A percentile compares a stretch with the other conserved stretches of the same genome.
These are phyloP conservation scores for Bombycilla garrulus DNA, from an alignment of 2,113 vertebrate species.

Conservation along the genomic window DNA sequence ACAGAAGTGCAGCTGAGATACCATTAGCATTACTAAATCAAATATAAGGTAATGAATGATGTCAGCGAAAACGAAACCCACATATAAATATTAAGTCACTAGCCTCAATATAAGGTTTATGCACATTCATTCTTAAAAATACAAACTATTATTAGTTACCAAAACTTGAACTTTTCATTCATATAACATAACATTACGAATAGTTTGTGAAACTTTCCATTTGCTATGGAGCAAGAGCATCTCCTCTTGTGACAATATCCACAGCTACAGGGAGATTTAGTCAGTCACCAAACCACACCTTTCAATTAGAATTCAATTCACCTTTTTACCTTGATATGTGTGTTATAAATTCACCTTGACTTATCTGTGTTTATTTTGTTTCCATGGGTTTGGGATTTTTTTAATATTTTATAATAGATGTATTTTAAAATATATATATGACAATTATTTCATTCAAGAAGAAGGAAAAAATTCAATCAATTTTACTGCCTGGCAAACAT, in stretches of 20 bases:
- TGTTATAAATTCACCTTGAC: background rate
- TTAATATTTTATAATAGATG: no score
- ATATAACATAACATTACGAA: background rate
- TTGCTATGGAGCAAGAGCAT: background rate
- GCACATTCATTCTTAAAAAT: background rate
- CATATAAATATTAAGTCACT: background rate
- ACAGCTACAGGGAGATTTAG: background rate
- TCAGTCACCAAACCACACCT: background rate
- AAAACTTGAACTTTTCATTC: background rate
- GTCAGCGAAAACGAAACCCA: background rate
- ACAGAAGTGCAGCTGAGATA: background rate
- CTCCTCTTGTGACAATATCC: fast-evolving
- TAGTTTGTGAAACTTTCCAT: background rate
- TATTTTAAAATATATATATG: background rate
- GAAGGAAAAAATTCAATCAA: background rate
- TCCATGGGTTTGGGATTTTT: fast-evolving
- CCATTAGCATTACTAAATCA: background rate
- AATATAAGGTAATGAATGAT: background rate
- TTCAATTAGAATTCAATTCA: background rate
- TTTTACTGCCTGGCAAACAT: background rate
- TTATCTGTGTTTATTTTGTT: background rate
- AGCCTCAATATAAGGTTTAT: background rate
- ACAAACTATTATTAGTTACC: background rate
- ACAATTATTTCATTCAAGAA: background rate
- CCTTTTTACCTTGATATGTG: background rate